These are phyloP conservation scores for Campaea margaritaria DNA, from an alignment of 2,888 invertebrate species.

Conservation along the genomic window DNA sequence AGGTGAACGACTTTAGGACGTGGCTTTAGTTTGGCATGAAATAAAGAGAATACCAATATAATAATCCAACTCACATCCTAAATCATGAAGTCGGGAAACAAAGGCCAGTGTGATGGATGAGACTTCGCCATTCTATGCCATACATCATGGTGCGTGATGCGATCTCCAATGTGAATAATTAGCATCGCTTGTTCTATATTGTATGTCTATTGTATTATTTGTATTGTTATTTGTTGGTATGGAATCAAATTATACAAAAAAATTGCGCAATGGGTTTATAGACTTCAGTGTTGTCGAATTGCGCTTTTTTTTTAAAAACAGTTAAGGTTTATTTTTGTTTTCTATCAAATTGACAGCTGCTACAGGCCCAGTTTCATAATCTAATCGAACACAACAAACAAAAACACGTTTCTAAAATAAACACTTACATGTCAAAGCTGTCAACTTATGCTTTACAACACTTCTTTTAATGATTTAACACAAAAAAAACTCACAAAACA, in stretches of 20 bases:
- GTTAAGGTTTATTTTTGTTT: not conserved
- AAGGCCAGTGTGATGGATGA: no score
- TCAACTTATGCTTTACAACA: conserved; percentile 67
- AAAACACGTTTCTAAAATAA: conserved; percentile 48
- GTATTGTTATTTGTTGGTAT: no score
- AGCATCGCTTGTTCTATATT: conserved; percentile 1
- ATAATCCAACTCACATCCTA: no score
- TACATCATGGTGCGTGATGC: conserved; percentile 1
- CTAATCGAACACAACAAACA: conserved; percentile 22
- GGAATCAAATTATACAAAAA: no score
- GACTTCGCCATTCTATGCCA: not conserved
- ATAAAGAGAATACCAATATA: no score
- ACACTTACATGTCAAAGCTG: conserved; percentile 65
- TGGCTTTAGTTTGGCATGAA: no score
- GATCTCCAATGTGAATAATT: conserved; percentile 5
- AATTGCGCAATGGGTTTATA: no score
- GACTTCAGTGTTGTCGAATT: no score
- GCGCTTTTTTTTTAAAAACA: no score
- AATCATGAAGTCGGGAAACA: no score
- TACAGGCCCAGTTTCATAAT: conserved; percentile 17
- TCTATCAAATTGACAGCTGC: conserved; percentile 15
- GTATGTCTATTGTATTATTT: conserved; percentile 2
- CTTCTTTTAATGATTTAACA: conserved; percentile 70
- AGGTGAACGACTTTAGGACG: no score
- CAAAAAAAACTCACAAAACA: conserved; percentile 61